Conservation (phyloP, 2,888 invertebrate species). For the Heliconius ethilla region DNA sequence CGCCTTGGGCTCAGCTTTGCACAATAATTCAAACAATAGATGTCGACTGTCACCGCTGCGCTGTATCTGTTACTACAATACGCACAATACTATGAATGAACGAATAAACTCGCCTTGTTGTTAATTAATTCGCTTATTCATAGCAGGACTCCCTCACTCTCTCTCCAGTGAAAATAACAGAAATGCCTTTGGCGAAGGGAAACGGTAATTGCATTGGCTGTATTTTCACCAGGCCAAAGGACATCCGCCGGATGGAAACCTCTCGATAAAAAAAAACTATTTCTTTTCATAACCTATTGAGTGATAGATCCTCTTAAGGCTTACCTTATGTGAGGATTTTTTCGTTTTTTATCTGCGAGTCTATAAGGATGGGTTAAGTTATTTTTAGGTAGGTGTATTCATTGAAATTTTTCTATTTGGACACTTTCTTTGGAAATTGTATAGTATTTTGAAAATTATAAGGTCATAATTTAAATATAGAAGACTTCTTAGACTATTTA, state of each 20-base stretch:
- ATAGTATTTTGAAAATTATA: too few relatives aligned
- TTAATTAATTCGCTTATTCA: conserved; percentile 65
- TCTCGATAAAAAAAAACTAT: conserved; percentile 40
- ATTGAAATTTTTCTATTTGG: neutral
- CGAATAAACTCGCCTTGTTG: conserved; percentile 61
- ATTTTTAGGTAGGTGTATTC: neutral
- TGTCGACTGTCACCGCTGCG: conserved; percentile 46
- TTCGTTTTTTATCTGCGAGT: conserved; percentile 4
- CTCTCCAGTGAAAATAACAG: conserved; percentile 38
- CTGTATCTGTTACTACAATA: conserved; percentile 53
- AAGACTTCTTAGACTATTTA: too few relatives aligned
- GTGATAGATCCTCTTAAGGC: conserved; percentile 32
- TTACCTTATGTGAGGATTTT: conserved; percentile 10
- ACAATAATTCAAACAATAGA: conserved; percentile 53
- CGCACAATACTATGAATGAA: conserved; percentile 60
- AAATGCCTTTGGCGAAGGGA: conserved; percentile 46
- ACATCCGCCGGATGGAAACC: conserved; percentile 39
- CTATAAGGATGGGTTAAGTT: neutral
- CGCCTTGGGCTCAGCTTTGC: too few relatives aligned
- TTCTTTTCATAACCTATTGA: conserved; percentile 40
- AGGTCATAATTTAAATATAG: too few relatives aligned
- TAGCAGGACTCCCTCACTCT: conserved; percentile 36
- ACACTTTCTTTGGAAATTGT: neutral
- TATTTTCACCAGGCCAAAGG: conserved; percentile 45
- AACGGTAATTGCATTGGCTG: conserved; percentile 51